Base-by-base conservation (phyloP, 2,113 vertebrate genomes). In the Trochalopteron elliotii region DNA sequence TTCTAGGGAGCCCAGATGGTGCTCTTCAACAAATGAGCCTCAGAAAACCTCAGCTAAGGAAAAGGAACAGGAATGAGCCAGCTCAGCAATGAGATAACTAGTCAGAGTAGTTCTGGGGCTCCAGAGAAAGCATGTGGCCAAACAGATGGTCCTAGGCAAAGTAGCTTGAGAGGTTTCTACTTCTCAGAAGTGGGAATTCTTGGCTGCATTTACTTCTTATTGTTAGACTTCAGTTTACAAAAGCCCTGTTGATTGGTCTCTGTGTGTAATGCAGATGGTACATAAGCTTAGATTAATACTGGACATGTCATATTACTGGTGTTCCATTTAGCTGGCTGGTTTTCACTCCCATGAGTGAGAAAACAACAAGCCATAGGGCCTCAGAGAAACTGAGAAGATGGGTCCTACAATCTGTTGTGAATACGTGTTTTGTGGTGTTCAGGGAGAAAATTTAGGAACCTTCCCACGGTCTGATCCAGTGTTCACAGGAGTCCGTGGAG, bases 1-100 rank as follows among this genome's bases (percentile, higher is more conserved):
- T 93, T 94, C 65, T 87, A 84, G 87, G 93, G 57, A 92, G 79
- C 53, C 72, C 94, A 96, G 93, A 93, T 89, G 91, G 81, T 91
- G 81, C 42, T 61, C 81, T 85, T 89, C 42, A 84, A 50, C 47
- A 69, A 60, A 64, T 0, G 4, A 89, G 68, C 30, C 47, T 75
- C 40, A 59, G 68, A 79, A 92, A 94, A 35, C 60, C 47, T 85
- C 65, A 3, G 37, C 42, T 77, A 69, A 88, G 44, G 61, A 72
- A 87, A 79, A 17, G 4, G 7, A 68, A 59, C 1, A 8, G 40
- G 91, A 95, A 87, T 5, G 33, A 95, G 69, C 77, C 57, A n/a
- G 69, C 75, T 91, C 45, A 72, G 74, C 1, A 3, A 31, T 9
- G 50, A 86, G 39, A 89, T 86, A 94, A 83, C 57, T 25, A 44